Conservation (phyloP, 2,797 vertebrate genomes). For the Paguma larvata region DNA sequence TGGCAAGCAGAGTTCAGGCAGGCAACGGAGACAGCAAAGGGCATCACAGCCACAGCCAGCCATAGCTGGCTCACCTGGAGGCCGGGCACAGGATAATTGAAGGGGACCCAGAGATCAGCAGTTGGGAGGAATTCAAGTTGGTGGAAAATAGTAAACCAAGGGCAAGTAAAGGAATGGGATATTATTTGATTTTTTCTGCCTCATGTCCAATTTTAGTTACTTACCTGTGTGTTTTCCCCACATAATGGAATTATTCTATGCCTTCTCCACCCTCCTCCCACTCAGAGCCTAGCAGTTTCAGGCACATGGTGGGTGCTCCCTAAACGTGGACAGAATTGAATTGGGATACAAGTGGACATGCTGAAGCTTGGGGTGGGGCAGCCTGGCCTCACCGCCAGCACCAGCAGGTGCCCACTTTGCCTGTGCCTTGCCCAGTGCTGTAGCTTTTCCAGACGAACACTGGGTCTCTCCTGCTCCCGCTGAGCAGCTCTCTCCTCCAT, state of each 20-base stretch:
- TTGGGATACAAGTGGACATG: background rate
- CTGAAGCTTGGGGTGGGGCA: slow-evolving; percentile 14
- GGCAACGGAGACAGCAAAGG: slow-evolving; percentile 70
- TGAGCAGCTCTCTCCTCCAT: slow-evolving; percentile 69
- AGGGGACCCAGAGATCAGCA: background rate
- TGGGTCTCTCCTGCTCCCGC: slow-evolving; percentile 6
- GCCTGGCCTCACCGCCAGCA: slow-evolving; percentile 78
- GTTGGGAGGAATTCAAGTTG: background rate
- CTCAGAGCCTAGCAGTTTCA: slow-evolving; percentile 52
- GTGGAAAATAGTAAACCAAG: background rate
- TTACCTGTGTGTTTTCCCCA: slow-evolving; percentile 34
- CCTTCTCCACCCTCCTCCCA: slow-evolving; percentile 27
- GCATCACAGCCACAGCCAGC: slow-evolving; percentile 72
- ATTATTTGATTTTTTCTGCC: slow-evolving; percentile 39
- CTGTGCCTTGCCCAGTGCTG: slow-evolving; percentile 76
- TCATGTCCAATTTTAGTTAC: slow-evolving; percentile 46
- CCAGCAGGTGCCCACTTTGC: slow-evolving; percentile 70
- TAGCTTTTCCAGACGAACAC: slow-evolving; percentile 75
- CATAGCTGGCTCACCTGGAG: slow-evolving; percentile 82
- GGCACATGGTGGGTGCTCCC: background rate
- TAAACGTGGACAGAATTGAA: slow-evolving; percentile 37
- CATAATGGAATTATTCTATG: slow-evolving; percentile 38
- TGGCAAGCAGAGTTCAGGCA: slow-evolving; percentile 79
- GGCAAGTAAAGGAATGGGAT: background rate
- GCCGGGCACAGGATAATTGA: background rate